Evolutionary conservation across 2,888 invertebrate species (phyloP).

Genomic region (Eugnorisma glareosa): DNA sequence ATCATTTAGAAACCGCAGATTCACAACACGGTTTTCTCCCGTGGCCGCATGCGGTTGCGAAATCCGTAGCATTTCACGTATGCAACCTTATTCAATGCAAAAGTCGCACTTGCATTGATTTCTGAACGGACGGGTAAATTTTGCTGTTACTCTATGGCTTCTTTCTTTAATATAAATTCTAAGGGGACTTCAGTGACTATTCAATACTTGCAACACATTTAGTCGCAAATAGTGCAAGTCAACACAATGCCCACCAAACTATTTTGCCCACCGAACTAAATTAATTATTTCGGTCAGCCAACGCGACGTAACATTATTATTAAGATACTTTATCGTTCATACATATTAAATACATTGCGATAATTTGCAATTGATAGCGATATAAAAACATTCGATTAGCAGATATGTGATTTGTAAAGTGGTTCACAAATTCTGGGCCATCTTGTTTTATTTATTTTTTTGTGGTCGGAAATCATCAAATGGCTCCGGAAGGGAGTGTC

Average conservation of each 20-base stretch:
- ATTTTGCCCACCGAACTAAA: slow-evolving; percentile 3
- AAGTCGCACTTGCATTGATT: background rate
- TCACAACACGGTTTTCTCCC: background rate
- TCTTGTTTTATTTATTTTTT: too few relatives aligned
- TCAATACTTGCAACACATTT: slow-evolving; percentile 3
- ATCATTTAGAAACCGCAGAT: background rate
- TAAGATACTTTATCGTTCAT: slow-evolving; percentile 7
- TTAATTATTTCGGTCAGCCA: slow-evolving; percentile 6
- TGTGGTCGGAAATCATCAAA: too few relatives aligned
- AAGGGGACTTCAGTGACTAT: background rate
- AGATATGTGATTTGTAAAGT: background rate
- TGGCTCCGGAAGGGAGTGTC: too few relatives aligned
- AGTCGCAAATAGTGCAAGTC: background rate
- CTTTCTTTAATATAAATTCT: background rate
- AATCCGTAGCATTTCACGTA: background rate
- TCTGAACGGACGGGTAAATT: background rate
- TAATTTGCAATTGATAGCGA: slow-evolving; percentile 16
- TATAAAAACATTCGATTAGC: slow-evolving; percentile 4
- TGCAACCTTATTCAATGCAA: background rate
- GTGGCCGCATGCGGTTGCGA: background rate
- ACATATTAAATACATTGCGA: slow-evolving; percentile 27
- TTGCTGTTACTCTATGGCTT: background rate
- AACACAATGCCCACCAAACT: background rate
- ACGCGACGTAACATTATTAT: slow-evolving; percentile 1
- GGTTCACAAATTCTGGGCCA: background rate